Conservation (phyloP, 2,113 vertebrate species). For the Strigops habroptila region DNA sequence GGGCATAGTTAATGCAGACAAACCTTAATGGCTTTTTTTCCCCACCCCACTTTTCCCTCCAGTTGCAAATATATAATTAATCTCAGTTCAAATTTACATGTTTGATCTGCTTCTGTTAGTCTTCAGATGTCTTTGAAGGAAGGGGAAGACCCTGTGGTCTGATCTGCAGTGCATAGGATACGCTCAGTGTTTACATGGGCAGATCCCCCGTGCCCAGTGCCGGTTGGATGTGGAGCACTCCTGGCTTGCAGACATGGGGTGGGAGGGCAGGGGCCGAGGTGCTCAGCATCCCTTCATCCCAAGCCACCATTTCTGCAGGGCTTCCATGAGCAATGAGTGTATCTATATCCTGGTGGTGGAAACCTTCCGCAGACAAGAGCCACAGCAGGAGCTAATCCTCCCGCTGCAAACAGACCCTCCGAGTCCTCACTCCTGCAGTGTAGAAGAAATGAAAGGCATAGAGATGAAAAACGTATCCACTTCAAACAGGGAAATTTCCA, state of each 20-base stretch:
- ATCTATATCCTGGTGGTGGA: background rate
- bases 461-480: slow-evolving; percentile 24
- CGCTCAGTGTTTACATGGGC: accelerated
- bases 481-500: slow-evolving; percentile 66
- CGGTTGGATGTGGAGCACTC: background rate
- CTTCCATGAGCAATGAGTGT: accelerated
- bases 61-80: slow-evolving; percentile 36
- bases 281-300: background rate
- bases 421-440: accelerated
- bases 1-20: background rate
- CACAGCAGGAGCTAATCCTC: background rate
- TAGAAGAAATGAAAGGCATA: background rate
- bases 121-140: slow-evolving; percentile 9
- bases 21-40: background rate
- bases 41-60: background rate
- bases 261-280: background rate
- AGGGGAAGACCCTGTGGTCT: background rate
- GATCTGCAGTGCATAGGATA: background rate
- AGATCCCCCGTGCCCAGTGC: background rate
- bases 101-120: slow-evolving; percentile 50
- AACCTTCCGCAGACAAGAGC: background rate
- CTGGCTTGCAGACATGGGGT: background rate
- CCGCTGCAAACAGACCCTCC: accelerated
- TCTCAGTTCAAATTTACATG: slow-evolving; percentile 27
- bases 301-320: background rate